Evolutionary conservation across 2,888 invertebrate species (phyloP).

Genomic region (Rhingia campestris): DNA sequence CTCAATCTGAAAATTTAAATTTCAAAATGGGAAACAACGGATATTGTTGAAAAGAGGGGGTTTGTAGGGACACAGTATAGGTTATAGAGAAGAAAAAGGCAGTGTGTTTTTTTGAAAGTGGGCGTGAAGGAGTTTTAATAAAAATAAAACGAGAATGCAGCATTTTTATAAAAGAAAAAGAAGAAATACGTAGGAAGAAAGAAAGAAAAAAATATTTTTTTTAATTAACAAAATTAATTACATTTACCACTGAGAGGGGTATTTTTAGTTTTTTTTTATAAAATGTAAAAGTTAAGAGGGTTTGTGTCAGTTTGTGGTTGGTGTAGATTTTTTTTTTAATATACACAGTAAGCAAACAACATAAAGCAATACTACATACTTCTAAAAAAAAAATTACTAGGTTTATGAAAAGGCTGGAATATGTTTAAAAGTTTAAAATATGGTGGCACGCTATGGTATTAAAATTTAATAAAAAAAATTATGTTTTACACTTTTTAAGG

Average conservation of each 20-base stretch:
- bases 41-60: constrained; percentile 7
- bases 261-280: background rate
- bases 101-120: constrained; percentile 29
- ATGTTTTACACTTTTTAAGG: background rate
- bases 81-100: constrained; percentile 10
- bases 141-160: constrained; percentile 20
- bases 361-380: constrained; percentile 22
- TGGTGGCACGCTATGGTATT: background rate
- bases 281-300: background rate
- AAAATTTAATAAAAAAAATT: background rate
- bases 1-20: constrained; percentile 82
- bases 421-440: background rate
- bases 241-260: background rate
- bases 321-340: background rate
- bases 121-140: constrained; percentile 32
- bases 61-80: background rate
- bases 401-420: background rate
- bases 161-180: constrained; percentile 41
- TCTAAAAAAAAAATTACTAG: background rate
- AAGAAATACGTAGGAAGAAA: constrained; percentile 66
- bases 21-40: constrained; percentile 50
- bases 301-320: background rate
- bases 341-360: constrained; percentile 33
- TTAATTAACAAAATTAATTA: constrained; percentile 22
- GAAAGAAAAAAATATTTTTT: constrained; percentile 15